A percentile compares a stretch with the other conserved stretches of the same genome.
Evolutionary conservation across 2,888 invertebrate genomes (phyloP).

Genomic region (Linnaemya tessellans): DNA sequence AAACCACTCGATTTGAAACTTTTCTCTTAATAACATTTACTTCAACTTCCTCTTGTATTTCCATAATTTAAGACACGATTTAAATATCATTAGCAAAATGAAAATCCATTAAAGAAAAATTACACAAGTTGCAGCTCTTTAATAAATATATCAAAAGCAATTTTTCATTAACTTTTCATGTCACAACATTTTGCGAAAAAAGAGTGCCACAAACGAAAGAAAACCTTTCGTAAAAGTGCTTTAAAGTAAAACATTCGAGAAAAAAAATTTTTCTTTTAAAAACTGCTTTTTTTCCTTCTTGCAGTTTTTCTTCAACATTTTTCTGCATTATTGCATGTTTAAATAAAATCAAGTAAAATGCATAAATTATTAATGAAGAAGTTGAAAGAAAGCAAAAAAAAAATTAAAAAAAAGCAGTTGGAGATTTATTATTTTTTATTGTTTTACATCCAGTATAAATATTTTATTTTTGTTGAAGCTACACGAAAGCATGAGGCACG

Average conservation of each 20-base stretch:
- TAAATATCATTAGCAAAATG: neutral
- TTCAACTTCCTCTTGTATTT: neutral
- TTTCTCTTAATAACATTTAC: too few species aligned
- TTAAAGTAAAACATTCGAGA: neutral
- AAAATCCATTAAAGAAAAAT: neutral
- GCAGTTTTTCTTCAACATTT: constrained; percentile 10
- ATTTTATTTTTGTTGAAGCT: constrained; percentile 39
- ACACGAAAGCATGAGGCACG: constrained; percentile 49
- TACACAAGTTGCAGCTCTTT: neutral
- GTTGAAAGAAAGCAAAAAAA: constrained; percentile 25
- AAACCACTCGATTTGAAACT: too few species aligned
- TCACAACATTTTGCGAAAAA: constrained; percentile 16
- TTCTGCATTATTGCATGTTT: constrained; percentile 60
- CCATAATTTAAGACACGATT: neutral
- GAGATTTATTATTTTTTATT: constrained; percentile 45
- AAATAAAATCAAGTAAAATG: constrained; percentile 63
- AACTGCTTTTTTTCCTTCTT: neutral
- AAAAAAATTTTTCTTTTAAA: constrained; percentile 12
- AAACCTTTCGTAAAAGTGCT: neutral
- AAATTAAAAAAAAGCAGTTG: constrained; percentile 7
- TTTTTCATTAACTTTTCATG: constrained; percentile 36
- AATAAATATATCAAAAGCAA: neutral
- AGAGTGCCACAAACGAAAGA: neutral
- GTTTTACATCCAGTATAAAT: constrained; percentile 31
- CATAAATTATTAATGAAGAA: constrained; percentile 65